A percentile compares a stretch with the other conserved stretches of the same genome.
These are phyloP conservation scores for Chrysomela aeneicollis DNA, from an alignment of 2,888 invertebrate genomes.

Conservation along the genomic window DNA sequence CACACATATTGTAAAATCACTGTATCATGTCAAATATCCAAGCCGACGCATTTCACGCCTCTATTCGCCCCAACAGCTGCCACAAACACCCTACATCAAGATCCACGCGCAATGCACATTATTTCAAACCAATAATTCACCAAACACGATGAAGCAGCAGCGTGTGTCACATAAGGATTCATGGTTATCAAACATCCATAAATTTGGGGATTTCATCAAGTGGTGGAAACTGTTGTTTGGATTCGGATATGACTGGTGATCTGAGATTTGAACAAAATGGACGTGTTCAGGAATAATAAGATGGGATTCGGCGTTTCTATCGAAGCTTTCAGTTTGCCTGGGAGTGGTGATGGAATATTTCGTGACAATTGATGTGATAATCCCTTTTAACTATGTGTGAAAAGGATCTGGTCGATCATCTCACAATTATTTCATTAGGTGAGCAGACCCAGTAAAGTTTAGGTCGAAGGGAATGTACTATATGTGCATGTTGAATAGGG, in stretches of 20 bases:
- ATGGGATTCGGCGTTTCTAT: not conserved
- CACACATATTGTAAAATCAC: not conserved
- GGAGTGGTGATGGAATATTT: too few relatives aligned
- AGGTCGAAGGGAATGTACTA: too few relatives aligned
- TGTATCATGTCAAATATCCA: not conserved
- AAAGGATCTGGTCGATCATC: too few relatives aligned
- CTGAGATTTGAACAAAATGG: not conserved
- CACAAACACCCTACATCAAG: conserved; percentile 1
- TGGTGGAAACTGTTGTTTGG: not conserved
- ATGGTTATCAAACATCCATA: conserved; percentile 2
- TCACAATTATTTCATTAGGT: too few relatives aligned
- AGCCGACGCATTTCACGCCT: not conserved
- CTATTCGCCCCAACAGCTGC: not conserved
- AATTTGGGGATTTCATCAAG: not conserved
- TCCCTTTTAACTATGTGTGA: too few relatives aligned
- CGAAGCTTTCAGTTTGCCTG: not conserved
- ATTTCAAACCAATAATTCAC: not conserved
- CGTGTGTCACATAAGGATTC: not conserved
- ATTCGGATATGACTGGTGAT: not conserved
- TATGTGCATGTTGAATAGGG: too few relatives aligned
- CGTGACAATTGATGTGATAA: too few relatives aligned
- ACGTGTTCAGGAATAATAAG: not conserved
- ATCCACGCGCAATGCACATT: not conserved
- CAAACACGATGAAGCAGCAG: not conserved
- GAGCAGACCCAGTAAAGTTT: too few relatives aligned